Evolutionary conservation across 2,888 invertebrate genomes (phyloP).

Genomic region (Emesis furor): DNA sequence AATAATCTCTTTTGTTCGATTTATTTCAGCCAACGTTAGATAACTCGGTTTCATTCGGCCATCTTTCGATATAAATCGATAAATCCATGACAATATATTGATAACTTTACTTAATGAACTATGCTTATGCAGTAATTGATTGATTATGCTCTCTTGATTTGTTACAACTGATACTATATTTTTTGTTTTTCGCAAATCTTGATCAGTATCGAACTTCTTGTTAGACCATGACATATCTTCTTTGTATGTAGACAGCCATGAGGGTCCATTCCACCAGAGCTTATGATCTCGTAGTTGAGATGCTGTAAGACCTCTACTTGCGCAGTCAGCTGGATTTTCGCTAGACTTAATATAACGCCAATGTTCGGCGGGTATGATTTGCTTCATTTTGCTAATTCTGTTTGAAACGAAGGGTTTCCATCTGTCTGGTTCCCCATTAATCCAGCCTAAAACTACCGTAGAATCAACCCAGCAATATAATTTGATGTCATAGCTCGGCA

Average conservation of each 20-base stretch:
- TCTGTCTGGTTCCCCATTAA: conserved; percentile 48
- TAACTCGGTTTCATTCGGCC: too few relatives aligned
- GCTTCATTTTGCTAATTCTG: conserved; percentile 53
- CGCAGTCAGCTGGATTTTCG: conserved; percentile 68
- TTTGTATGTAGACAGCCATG: conserved; percentile 34
- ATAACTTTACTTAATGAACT: conserved; percentile 29
- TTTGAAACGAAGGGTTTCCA: conserved; percentile 56
- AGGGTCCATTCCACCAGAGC: conserved; percentile 63
- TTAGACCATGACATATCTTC: not conserved
- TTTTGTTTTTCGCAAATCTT: conserved; percentile 17
- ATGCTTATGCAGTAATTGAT: conserved; percentile 26
- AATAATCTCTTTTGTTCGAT: conserved; percentile 37
- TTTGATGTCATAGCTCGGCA: conserved; percentile 32
- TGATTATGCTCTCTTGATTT: not conserved
- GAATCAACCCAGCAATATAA: conserved; percentile 60
- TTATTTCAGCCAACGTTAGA: too few relatives aligned
- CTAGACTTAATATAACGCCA: conserved; percentile 67
- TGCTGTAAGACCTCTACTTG: conserved; percentile 57
- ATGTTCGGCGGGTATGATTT: conserved; percentile 40
- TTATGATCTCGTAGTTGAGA: conserved; percentile 43
- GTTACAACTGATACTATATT: conserved; percentile 11
- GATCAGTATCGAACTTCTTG: not conserved
- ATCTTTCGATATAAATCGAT: conserved; percentile 27
- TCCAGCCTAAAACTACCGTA: conserved; percentile 59
- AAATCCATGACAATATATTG: conserved; percentile 29